Percentiles rank a stretch among this genome's conserved stretches.
These are phyloP conservation scores for Drosophila parabipectinata DNA, from an alignment of 1,140 invertebrate genomes.

Conservation along the genomic window DNA sequence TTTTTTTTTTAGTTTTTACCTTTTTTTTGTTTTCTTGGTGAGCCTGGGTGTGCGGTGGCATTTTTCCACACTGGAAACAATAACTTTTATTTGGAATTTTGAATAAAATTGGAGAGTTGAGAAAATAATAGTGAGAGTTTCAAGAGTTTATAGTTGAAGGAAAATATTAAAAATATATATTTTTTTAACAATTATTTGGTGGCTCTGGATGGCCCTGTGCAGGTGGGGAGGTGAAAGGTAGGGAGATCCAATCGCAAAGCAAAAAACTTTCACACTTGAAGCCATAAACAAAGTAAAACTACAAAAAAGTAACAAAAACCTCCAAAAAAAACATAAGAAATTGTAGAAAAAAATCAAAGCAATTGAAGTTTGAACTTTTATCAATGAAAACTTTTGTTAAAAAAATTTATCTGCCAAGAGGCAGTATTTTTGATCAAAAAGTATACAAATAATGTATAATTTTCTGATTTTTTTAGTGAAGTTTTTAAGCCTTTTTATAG, in stretches of 20 bases:
- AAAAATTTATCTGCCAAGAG: too few species aligned
- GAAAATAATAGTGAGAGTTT: too few species aligned
- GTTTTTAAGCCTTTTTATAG: too few species aligned
- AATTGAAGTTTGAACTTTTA: neutral
- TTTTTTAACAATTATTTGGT: too few species aligned
- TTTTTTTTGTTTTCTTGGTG: constrained; percentile 12
- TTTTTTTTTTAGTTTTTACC: constrained; percentile 33
- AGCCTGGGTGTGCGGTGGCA: constrained; percentile 17
- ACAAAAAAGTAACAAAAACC: constrained; percentile 4
- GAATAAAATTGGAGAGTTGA: too few species aligned
- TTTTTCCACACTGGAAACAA: constrained; percentile 14
- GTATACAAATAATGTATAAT: too few species aligned
- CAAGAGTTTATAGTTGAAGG: too few species aligned
- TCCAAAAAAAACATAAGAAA: constrained; percentile 3
- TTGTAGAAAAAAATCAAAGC: neutral
- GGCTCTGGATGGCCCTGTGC: neutral
- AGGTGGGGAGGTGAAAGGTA: neutral
- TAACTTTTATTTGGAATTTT: neutral
- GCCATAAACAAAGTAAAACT: constrained; percentile 45
- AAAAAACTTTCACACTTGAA: constrained; percentile 59
- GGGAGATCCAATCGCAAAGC: neutral
- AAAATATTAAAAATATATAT: too few species aligned
- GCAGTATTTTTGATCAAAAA: too few species aligned
- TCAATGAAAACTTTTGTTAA: neutral
- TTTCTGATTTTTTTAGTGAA: too few species aligned